Conservation (phyloP, 2,113 vertebrate genomes). For the Pholis gunnellus region DNA sequence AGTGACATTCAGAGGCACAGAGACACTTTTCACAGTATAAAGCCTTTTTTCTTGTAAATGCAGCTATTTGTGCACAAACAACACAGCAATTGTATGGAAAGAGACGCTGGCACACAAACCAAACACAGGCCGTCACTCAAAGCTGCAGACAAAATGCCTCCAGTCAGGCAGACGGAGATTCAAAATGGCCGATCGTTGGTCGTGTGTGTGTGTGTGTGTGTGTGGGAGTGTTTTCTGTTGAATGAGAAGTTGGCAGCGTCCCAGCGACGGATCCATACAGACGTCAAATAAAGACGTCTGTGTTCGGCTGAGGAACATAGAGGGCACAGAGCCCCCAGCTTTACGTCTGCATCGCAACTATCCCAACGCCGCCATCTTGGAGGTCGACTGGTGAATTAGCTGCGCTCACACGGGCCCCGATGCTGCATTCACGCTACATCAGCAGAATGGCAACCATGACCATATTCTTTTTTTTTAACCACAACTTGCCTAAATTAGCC, state of each 20-base stretch:
- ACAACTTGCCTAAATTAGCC: not conserved
- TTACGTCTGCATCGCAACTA: conserved; percentile 18
- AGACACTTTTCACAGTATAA: conserved; percentile 56
- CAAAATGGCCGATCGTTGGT: conserved; percentile 72
- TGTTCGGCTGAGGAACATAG: conserved; percentile 52
- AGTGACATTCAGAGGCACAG: conserved; percentile 33
- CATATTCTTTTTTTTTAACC: not conserved
- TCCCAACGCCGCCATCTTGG: conserved; percentile 33
- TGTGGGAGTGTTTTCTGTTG: conserved; percentile 61
- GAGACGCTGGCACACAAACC: conserved; percentile 38
- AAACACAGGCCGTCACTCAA: conserved; percentile 65
- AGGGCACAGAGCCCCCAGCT: conserved; percentile 26
- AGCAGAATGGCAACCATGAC: not conserved
- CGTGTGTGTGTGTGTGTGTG: conserved; percentile 27
- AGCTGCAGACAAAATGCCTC: conserved; percentile 73
- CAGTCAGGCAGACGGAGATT: conserved; percentile 67
- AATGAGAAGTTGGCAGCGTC: conserved; percentile 70
- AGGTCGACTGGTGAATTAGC: conserved; percentile 21
- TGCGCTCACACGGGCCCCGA: not conserved
- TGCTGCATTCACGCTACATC: not conserved
- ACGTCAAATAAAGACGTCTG: conserved; percentile 64
- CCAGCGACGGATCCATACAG: conserved; percentile 68
- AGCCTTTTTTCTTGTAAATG: not conserved
- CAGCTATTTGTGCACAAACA: conserved; percentile 53
- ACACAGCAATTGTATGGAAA: conserved; percentile 41